These are phyloP conservation scores for Amyelois transitella DNA, from an alignment of 1,140 invertebrate species.

Conservation along the genomic window DNA sequence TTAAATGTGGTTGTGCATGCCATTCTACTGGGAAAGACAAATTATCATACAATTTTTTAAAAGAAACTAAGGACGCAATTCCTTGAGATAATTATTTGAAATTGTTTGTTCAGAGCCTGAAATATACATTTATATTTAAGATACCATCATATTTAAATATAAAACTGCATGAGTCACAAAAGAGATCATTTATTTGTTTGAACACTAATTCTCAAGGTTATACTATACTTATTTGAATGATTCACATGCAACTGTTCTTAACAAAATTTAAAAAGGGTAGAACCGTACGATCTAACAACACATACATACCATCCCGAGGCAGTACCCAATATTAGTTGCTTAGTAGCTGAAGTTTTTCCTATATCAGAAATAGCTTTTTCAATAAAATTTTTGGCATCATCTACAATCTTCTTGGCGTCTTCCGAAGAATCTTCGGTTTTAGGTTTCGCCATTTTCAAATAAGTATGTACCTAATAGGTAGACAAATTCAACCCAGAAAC, in stretches of 20 bases:
- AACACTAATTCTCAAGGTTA: not conserved
- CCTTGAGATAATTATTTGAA: too few relatives aligned
- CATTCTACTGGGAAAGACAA: too few relatives aligned
- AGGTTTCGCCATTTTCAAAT: constrained; percentile 48
- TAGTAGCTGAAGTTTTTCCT: constrained; percentile 87
- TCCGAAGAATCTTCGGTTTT: constrained; percentile 58
- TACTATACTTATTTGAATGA: not conserved
- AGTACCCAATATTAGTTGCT: constrained; percentile 90
- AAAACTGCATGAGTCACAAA: not conserved
- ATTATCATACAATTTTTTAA: too few relatives aligned
- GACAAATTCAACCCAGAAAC: not conserved
- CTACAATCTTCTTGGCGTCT: constrained; percentile 77
- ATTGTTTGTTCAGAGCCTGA: not conserved
- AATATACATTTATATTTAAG: not conserved
- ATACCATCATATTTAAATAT: not conserved
- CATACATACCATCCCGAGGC: constrained; percentile 89
- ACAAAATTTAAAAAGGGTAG: not conserved
- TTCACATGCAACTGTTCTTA: not conserved
- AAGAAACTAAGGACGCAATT: too few relatives aligned
- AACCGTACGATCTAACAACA: constrained; percentile 6
- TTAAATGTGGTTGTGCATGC: too few relatives aligned
- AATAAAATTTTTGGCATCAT: constrained; percentile 80
- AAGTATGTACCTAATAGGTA: not conserved
- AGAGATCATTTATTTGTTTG: not conserved
- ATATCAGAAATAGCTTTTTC: constrained; percentile 86